Base-by-base conservation (phyloP, 1,140 invertebrate species). In the Thrips palmi region DNA sequence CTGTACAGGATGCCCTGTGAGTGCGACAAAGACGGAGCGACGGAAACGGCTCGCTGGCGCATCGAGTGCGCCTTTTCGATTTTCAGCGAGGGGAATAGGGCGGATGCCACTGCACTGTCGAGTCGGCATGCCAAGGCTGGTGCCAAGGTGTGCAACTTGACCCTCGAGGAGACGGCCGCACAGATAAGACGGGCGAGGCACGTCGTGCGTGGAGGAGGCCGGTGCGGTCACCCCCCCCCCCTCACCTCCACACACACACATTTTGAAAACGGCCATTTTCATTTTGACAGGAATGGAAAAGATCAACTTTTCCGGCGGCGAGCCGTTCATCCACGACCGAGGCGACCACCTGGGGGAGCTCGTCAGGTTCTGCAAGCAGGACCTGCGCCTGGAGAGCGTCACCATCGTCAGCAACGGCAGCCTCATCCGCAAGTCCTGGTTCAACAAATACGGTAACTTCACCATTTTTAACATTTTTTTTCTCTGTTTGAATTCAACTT, bases 371-470 rank as follows among this genome's bases (percentile, higher is more conserved):
- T 59, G 57, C 40, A 62, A 60, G 39, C 34, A 44, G 14, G 47
- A 44, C 1, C 42, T 62, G 14, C 32, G 52, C 20, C 39, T 60
- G 27, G 46, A 47, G 5, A 59, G 57, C 22, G 58, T 62, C n/a
- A 49, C 54, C 3, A 52, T 62, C 17, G 55, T 62, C n/a, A 58
- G 55, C 4, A 62, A 62, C 44, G 59, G 59, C 10, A 57, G 53
- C n/a, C 45, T 59, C 33, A 55, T 62, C 8, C 47, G 39, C 4
- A 53, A 59, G 34, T 33, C 40, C 6, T 62, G 59, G 54, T 58
- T 60, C 32, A 28, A 49, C 35, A 45, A 43, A 24, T 62, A 54
- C 46, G 58, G 54, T 27, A 31, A 47, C 33, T 50, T 49, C 40
- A 3, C 23, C n/a, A 10, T 6, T 4, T 10, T 40, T 18, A 33